Evolutionary conservation across 2,888 invertebrate genomes (phyloP).

Genomic region (Tachina grossa): DNA sequence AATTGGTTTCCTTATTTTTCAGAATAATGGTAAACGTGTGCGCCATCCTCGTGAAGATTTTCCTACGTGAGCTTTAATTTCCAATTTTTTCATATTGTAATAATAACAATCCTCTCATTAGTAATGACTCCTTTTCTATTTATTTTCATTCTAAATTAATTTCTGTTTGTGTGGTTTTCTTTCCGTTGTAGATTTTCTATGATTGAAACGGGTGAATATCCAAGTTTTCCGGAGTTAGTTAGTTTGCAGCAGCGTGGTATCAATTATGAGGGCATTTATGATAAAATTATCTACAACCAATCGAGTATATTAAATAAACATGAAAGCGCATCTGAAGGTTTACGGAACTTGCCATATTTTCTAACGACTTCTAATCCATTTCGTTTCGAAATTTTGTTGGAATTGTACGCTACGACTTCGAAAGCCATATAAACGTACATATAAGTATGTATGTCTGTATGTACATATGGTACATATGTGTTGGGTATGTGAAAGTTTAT

Average conservation of each 20-base stretch:
- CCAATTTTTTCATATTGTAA: slow-evolving; percentile 50
- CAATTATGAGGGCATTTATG: slow-evolving; percentile 75
- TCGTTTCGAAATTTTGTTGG: slow-evolving; percentile 74
- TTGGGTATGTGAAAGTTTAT: slow-evolving; percentile 14
- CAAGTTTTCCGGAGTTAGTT: slow-evolving; percentile 75
- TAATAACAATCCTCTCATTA: slow-evolving; percentile 37
- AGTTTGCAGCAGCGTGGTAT: slow-evolving; percentile 73
- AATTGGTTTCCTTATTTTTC: background rate
- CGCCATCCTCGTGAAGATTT: slow-evolving; percentile 76
- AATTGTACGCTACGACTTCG: slow-evolving; percentile 59
- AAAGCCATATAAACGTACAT: background rate
- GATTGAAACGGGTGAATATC: slow-evolving; percentile 78
- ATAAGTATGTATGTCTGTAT: too few species aligned
- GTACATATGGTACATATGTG: background rate
- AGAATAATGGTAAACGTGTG: slow-evolving; percentile 72
- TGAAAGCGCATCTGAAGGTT: slow-evolving; percentile 69
- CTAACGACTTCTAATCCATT: slow-evolving; percentile 75
- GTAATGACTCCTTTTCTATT: background rate
- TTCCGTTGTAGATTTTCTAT: slow-evolving; percentile 74
- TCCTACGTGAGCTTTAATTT: slow-evolving; percentile 75
- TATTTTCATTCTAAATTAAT: background rate
- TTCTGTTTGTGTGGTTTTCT: slow-evolving; percentile 46
- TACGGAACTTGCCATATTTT: slow-evolving; percentile 71
- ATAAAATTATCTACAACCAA: slow-evolving; percentile 66
- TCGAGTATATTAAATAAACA: slow-evolving; percentile 68